These are phyloP conservation scores for Drosophila lini DNA, from an alignment of 1,140 invertebrate species.

Conservation along the genomic window DNA sequence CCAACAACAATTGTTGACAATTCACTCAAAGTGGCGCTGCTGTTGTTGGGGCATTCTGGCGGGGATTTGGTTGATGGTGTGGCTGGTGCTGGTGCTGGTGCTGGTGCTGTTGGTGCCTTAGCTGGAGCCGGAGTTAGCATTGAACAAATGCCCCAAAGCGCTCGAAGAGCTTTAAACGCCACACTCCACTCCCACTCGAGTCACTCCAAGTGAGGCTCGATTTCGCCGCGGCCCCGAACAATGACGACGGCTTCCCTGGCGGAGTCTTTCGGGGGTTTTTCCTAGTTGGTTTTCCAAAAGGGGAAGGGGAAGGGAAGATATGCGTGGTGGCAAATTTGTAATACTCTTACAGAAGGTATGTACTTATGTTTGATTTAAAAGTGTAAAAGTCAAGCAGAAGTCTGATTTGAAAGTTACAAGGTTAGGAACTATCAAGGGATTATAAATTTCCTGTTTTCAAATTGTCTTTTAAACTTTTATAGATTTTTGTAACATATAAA, in stretches of 20 bases:
- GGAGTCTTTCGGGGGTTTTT: constrained; percentile 8
- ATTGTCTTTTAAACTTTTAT: too few species aligned
- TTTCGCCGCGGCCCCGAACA: constrained; percentile 71
- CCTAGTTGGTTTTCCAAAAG: neutral
- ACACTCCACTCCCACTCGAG: constrained; percentile 55
- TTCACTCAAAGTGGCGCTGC: constrained; percentile 70
- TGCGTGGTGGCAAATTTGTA: constrained; percentile 20
- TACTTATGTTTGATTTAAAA: neutral
- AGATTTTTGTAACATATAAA: too few species aligned
- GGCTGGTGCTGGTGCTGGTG: constrained; percentile 12
- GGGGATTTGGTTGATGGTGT: neutral
- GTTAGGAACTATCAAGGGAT: too few species aligned
- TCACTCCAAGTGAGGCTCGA: constrained; percentile 68
- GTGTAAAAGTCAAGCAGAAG: neutral
- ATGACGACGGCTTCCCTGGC: constrained; percentile 42
- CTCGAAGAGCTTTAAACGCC: constrained; percentile 78
- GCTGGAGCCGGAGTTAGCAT: constrained; percentile 59
- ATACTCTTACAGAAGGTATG: neutral
- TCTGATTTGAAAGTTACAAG: neutral
- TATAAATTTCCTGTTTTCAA: too few species aligned
- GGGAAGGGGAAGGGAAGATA: neutral
- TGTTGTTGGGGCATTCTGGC: constrained; percentile 17
- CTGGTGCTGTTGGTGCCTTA: neutral
- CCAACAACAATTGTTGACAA: constrained; percentile 80
- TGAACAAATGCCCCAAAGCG: constrained; percentile 81